Evolutionary conservation across 2,888 invertebrate species (phyloP).

Genomic region (Villa cingulata): DNA sequence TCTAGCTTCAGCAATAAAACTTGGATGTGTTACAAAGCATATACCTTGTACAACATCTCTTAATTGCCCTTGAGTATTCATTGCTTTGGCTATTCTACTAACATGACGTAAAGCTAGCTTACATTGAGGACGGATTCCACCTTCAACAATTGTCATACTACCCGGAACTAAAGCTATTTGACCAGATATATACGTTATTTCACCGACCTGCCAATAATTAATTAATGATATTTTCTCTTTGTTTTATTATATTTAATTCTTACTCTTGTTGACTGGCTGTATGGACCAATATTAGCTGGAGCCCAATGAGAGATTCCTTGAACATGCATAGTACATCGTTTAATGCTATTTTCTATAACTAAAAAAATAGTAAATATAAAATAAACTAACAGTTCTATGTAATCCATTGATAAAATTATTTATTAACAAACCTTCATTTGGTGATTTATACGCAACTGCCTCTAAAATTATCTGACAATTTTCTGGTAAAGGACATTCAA

Average conservation of each 20-base stretch:
- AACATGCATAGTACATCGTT: conserved; percentile 77
- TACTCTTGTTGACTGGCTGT: conserved; percentile 83
- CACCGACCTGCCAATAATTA: conserved; percentile 47
- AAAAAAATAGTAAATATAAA: not conserved
- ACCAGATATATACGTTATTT: conserved; percentile 76
- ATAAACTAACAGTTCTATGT: no score
- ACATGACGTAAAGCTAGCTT: conserved; percentile 73
- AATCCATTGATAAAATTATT: not conserved
- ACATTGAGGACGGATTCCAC: conserved; percentile 69
- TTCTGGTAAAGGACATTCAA: conserved; percentile 59
- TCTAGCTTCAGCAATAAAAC: conserved; percentile 57
- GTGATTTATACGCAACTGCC: conserved; percentile 47
- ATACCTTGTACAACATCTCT: conserved; percentile 77
- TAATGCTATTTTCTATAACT: conserved; percentile 16
- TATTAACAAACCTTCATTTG: not conserved
- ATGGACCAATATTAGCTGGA: conserved; percentile 94
- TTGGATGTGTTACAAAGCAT: conserved; percentile 68
- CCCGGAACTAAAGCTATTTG: conserved; percentile 85
- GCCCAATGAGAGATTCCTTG: conserved; percentile 96
- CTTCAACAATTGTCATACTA: conserved; percentile 56
- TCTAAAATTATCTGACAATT: conserved; percentile 64
- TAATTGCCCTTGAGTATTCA: conserved; percentile 61
- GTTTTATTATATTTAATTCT: conserved; percentile 13
- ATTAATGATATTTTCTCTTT: not conserved
- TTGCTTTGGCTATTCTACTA: conserved; percentile 65